These are phyloP conservation scores for Lithobates sylvaticus DNA, from an alignment of 2,797 vertebrate species.

Conservation along the genomic window DNA sequence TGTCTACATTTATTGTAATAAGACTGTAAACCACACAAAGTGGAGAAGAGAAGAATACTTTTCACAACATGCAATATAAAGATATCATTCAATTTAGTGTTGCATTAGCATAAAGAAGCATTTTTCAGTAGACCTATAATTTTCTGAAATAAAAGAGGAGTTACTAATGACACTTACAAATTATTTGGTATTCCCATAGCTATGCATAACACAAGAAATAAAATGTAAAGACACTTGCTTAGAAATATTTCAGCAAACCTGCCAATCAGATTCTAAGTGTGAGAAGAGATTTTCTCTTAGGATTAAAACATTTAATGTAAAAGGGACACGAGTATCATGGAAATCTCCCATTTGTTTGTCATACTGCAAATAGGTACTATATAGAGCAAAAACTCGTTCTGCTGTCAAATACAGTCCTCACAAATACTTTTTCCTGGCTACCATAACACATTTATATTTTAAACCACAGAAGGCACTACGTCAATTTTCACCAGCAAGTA, in stretches of 20 bases:
- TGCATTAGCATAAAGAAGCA: neutral
- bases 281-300: neutral
- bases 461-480: neutral
- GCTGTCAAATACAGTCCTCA: neutral
- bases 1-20: neutral
- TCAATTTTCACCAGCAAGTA: no score
- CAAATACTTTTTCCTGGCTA: neutral
- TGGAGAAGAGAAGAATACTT: neutral
- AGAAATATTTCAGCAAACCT: neutral
- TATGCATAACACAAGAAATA: neutral
- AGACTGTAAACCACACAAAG: slow-evolving; percentile 9
- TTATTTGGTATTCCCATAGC: neutral
- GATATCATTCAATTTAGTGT: slow-evolving; percentile 30
- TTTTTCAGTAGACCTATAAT: neutral
- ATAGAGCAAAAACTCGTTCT: neutral
- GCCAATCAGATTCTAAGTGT: no score
- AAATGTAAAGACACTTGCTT: neutral
- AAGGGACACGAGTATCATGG: neutral
- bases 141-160: neutral
- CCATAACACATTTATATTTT: neutral
- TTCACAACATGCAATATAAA: slow-evolving; percentile 61
- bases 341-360: no score
- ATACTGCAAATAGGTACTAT: neutral
- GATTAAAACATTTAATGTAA: neutral
- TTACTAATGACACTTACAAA: neutral